Evolutionary conservation across 2,113 vertebrate species (phyloP).

Genomic region (Calonectris borealis): DNA sequence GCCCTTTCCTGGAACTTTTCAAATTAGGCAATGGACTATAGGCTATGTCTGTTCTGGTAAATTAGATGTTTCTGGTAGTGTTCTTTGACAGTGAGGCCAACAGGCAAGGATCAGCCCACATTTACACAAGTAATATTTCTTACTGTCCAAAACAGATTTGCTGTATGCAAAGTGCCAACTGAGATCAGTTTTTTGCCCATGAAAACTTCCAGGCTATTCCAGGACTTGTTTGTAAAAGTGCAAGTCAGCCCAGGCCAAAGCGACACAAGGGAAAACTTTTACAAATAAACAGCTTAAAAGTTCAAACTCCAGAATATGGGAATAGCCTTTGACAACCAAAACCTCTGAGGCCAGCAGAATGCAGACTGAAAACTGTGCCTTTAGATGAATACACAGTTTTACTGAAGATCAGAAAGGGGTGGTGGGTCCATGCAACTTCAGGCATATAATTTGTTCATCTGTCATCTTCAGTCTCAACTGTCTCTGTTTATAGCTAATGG

Average conservation of each 20-base stretch:
- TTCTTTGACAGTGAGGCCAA: background rate
- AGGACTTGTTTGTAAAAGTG: background rate
- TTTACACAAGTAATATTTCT: background rate
- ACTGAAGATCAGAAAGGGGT: background rate
- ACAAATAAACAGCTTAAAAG: background rate
- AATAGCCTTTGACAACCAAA: background rate
- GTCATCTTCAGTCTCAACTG: background rate
- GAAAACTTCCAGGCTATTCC: background rate
- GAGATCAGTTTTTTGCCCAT: background rate
- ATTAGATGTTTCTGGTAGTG: background rate
- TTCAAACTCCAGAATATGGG: background rate
- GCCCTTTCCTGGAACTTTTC: background rate
- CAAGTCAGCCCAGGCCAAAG: background rate
- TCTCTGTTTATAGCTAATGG: background rate
- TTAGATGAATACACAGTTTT: background rate
- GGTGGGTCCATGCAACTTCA: background rate
- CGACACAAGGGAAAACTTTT: background rate
- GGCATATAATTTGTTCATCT: background rate
- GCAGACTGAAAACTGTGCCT: background rate
- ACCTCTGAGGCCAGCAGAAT: background rate
- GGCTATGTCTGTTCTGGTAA: background rate
- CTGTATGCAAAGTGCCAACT: background rate
- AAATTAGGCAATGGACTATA: background rate
- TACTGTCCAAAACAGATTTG: background rate
- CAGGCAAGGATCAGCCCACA: background rate